Conservation (phyloP, 2,113 vertebrate species). For the Hydrochoerus hydrochaeris region DNA sequence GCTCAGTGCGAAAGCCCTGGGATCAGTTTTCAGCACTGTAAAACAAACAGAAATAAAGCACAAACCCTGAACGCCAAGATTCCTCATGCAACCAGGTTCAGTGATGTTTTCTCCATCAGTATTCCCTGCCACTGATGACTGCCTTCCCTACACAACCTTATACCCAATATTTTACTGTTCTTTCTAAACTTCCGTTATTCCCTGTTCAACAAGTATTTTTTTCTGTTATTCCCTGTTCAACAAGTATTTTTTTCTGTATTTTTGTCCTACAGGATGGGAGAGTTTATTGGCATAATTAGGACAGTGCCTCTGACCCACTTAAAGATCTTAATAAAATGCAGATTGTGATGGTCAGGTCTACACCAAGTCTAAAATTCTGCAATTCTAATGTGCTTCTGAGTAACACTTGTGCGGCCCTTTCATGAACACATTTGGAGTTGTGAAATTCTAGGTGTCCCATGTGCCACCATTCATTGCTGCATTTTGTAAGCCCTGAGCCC, state of each 20-base stretch:
- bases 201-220: too few species aligned
- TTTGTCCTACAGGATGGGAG: too few species aligned
- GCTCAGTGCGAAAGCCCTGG: not conserved
- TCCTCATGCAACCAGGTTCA: not conserved
- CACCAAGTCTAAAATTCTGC: not conserved
- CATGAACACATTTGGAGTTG: not conserved
- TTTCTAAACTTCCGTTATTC: not conserved
- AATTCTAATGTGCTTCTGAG: not conserved
- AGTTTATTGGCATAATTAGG: accelerated
- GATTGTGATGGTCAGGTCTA: not conserved
- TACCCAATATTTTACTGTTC: not conserved
- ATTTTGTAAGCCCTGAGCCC: not conserved
- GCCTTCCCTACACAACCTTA: not conserved
- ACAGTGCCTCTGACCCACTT: not conserved
- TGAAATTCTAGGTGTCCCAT: not conserved
- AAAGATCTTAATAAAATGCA: not conserved
- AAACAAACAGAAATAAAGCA: not conserved
- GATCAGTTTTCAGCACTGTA: not conserved
- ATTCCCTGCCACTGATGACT: not conserved
- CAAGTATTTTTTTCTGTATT: not conserved
- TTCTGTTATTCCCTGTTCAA: too few species aligned
- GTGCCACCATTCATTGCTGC: not conserved
- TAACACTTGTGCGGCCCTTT: not conserved
- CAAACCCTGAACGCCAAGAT: not conserved
- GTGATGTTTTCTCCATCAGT: not conserved